Evolutionary conservation across 1,140 invertebrate genomes (phyloP), one percentile per base, ranked within the genome.

Genomic region (Centruroides sculpturatus): DNA sequence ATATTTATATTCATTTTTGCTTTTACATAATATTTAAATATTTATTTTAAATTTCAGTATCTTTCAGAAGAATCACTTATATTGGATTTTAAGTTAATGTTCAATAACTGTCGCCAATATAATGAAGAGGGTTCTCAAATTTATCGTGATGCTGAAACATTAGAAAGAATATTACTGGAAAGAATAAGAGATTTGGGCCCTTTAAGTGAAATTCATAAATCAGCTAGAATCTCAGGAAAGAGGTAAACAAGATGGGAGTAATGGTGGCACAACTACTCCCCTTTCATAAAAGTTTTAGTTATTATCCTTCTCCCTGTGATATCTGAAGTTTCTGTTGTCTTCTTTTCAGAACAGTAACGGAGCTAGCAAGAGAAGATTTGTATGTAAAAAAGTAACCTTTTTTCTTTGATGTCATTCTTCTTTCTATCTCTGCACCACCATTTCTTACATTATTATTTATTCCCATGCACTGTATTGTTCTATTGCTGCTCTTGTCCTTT

Each of bases 91-190:
- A 81, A 83, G 62, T 76, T 92, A 12, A 96, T 98, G 92, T 97
- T 98, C 74, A 83, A 83, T 56, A 98, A 98, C 75, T 97, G 93
- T 69, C 83, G 91, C 0, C 85, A 89, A 68, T 98, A 93, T 72
- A 98, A 98, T 73, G 93, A 97, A 75, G 92, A 96, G 75, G 85
- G 87, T 36, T 96, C 92, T 0, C 82, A 86, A 67, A 94, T 98
- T 67, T 95, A 93, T 69, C 87, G 93, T 69, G 93, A 98, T 78
- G 92, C 93, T 1, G 89, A 86, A 70, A 82, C 84, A 41, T 74
- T 98, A 35, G 92, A 97, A 71, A 83, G 83, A 69, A 82, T 89
- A 9, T 74, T 98, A 35, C 84, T 85, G 69, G 85, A 89, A 55
- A 92, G 89, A 73, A 78, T 92, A 1, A 84, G 83, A 70, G 87